Base-by-base conservation (phyloP, 1,140 invertebrate species). In the Adelges cooleyi region DNA sequence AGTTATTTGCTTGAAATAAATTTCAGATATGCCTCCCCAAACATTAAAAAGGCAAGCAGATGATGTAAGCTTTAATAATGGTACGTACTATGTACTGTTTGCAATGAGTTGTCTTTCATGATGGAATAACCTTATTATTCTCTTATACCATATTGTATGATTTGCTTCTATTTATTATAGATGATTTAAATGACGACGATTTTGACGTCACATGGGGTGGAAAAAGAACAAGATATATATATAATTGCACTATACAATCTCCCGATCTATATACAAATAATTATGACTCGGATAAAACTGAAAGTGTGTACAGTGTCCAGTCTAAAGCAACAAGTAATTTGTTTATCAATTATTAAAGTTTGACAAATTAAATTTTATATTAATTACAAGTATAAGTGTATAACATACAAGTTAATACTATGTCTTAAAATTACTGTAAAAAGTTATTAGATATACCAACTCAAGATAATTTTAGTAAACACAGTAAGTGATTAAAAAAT, bases 251-350 rank as follows among this genome's bases (percentile, higher is more conserved):
- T 48, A 20, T 62, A 59, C 42, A 62, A 48, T 62, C 40, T 17
- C 44, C 68, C 42, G 68, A 70, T 44, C 49, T 71, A 38, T 67
- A 68, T 18, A 44, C 44, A 56, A 59, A 69, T 40, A 67, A 59
- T 66, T 68, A 68, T 66, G 59, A 69, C 25, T 66, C 68, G 59
- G 68, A 68, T 22, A 46, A 69, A 6, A 53, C 69, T 20, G 70
- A 71, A 46, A 70, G 66, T 54, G 68, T 66, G 4, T 44, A 67
- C 20, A 71, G 56, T 51, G 23, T 44, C 17, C 68, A 70, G 59
- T 69, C 59, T 33, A 68, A 67, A 54, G 76, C 75, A 44, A 75
- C 78, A 50, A 62, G 56, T 62, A 62, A 62, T 62, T 33, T 33
- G 29, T 5, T 33, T 33, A n/a, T n/a, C n/a, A n/a, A n/a, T n/a